A percentile compares a stretch with the other conserved stretches of the same genome.
phyloP scores from a whole-genome alignment of 2,113 vertebrate genomes.

The Bubo bubo region DNA sequence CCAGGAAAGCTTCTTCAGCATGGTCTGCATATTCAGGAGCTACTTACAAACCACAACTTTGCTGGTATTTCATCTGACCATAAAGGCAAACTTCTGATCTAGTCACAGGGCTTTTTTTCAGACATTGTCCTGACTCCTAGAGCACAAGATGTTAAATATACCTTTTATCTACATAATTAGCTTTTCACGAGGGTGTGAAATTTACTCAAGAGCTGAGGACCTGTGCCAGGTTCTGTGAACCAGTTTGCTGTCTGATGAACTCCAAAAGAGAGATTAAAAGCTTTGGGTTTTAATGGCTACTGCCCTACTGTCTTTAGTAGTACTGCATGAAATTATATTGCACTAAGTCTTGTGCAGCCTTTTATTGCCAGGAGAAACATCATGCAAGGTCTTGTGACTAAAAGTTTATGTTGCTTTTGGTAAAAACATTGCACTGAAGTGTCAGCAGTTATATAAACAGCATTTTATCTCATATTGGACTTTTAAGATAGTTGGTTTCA shows the following conservation, averaged over 20 bases:
- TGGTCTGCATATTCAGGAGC: background rate
- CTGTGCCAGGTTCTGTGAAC: background rate
- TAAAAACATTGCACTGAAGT: background rate
- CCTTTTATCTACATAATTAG: conserved; percentile 1
- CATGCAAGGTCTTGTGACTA: background rate
- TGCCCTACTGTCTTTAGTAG: background rate
- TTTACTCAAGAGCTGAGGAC: background rate
- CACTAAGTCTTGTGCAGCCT: background rate
- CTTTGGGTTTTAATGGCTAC: background rate
- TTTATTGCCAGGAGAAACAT: background rate
- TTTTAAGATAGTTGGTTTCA: background rate
- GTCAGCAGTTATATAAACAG: background rate
- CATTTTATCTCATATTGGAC: background rate
- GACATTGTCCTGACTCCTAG: background rate
- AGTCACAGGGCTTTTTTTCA: background rate
- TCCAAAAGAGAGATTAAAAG: background rate
- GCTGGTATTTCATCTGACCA: background rate
- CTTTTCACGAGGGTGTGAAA: background rate
- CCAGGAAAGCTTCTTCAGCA: background rate
- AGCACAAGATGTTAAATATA: background rate
- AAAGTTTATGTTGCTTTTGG: background rate
- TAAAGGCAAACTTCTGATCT: background rate
- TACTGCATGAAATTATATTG: background rate
- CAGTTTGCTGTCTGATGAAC: background rate
- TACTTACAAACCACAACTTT: background rate